Evolutionary conservation across 30 jellyfish, hydroid and myxozoan genomes (phyloP).

Genomic region (Cassiopea xamachana): DNA sequence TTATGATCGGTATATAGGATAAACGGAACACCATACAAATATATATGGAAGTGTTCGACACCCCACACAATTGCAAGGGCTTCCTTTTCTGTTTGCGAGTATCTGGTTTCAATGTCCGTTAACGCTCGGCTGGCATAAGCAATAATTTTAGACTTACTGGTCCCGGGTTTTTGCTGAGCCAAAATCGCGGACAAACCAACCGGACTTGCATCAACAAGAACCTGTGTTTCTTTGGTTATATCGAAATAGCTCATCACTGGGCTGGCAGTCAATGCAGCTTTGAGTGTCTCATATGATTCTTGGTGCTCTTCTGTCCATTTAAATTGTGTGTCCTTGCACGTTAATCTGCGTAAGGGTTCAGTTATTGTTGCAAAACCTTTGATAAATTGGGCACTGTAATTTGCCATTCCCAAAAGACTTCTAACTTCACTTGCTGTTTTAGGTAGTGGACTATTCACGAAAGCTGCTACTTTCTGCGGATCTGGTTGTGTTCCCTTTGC

Average conservation of each 20-base stretch:
- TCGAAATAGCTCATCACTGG: constrained; percentile 39
- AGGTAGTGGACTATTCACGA: constrained; percentile 27
- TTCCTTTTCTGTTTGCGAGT: constrained; percentile 59
- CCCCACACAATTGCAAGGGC: constrained; percentile 39
- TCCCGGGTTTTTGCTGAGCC: constrained; percentile 19
- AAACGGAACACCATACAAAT: constrained; percentile 34
- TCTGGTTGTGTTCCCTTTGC: constrained; percentile 45
- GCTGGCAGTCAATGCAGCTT: constrained; percentile 7
- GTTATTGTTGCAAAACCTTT: constrained; percentile 21
- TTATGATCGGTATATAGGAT: constrained; percentile 25
- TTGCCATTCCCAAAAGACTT: constrained; percentile 51
- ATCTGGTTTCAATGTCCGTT: constrained; percentile 24
- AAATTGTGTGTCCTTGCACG: constrained; percentile 11
- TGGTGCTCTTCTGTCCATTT: constrained; percentile 20
- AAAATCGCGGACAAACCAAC: constrained; percentile 47
- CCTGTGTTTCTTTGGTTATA: constrained; percentile 17
- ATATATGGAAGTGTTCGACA: constrained; percentile 41
- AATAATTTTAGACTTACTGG: constrained; percentile 9
- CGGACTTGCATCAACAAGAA: constrained; percentile 30
- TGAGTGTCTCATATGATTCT: constrained; percentile 1
- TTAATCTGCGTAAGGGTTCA: constrained; percentile 52
- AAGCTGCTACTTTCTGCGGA: constrained; percentile 8
- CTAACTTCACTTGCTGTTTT: constrained; percentile 33
- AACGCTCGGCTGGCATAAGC: constrained; percentile 58
- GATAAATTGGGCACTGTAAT: constrained; percentile 18